Conservation (phyloP, 2,888 invertebrate species). For the Molorchus minor region DNA sequence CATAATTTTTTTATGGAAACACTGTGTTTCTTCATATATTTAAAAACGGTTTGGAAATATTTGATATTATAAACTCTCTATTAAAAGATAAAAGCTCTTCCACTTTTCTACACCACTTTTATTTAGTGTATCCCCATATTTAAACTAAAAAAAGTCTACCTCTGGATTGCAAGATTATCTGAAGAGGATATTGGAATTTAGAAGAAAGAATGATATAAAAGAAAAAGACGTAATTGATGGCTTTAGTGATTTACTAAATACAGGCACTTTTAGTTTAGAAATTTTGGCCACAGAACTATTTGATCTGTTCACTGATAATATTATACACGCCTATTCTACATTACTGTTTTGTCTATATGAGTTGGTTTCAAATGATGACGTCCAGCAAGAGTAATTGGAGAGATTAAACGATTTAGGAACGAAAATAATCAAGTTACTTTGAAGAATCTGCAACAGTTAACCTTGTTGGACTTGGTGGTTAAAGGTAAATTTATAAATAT, state of each 20-base stretch:
- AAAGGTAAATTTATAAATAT: conserved; percentile 44
- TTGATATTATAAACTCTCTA: conserved; percentile 28
- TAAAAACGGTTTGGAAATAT: conserved; percentile 22
- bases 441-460: conserved; percentile 32
- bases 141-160: conserved; percentile 10
- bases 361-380: conserved; percentile 40
- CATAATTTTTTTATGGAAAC: conserved; percentile 32
- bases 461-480: conserved; percentile 40
- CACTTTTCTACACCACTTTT: conserved; percentile 31
- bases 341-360: conserved; percentile 43
- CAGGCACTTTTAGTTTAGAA: conserved; percentile 13
- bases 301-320: conserved; percentile 35
- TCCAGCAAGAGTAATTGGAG: conserved; percentile 46
- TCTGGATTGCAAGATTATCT: conserved; percentile 22
- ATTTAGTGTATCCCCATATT: conserved; percentile 31
- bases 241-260: conserved; percentile 31
- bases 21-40: conserved; percentile 35
- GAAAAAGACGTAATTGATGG: conserved; percentile 39
- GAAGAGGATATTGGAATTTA: conserved; percentile 25
- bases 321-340: conserved; percentile 32
- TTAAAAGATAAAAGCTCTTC: conserved; percentile 27
- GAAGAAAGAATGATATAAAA: conserved; percentile 41
- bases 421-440: conserved; percentile 27
- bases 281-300: conserved; percentile 32
- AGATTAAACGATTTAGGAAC: conserved; percentile 44